Evolutionary conservation across 2,888 invertebrate genomes (phyloP).

Genomic region (Yponomeuta sedellus): DNA sequence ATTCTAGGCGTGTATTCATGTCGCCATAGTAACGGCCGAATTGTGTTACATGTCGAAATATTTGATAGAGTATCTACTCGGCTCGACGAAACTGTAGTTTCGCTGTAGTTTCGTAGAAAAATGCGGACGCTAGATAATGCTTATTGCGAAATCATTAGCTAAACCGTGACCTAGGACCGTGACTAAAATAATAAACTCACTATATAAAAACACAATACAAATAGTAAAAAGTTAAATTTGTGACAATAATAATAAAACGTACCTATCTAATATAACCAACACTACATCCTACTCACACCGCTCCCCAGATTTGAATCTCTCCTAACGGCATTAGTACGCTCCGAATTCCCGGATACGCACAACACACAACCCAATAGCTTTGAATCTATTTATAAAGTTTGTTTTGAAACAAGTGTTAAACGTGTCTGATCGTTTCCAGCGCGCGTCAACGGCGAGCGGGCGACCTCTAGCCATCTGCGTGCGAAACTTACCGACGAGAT

Average conservation of each 20-base stretch:
- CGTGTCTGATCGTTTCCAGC: conserved; percentile 43
- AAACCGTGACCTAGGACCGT: background rate
- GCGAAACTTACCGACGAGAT: conserved; percentile 91
- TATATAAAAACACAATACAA: background rate
- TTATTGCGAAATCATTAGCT: background rate
- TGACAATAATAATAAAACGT: background rate
- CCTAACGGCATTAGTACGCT: background rate
- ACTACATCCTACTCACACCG: background rate
- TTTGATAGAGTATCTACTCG: too few species aligned
- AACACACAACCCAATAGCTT: conserved; percentile 10
- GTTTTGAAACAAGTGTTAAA: conserved; percentile 12
- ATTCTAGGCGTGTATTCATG: too few species aligned
- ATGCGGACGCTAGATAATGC: background rate
- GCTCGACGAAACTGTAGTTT: too few species aligned
- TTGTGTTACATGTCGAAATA: too few species aligned
- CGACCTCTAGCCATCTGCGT: conserved; percentile 93
- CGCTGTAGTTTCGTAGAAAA: too few species aligned
- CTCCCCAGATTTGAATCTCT: background rate
- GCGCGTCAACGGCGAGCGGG: conserved; percentile 78
- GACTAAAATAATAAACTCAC: background rate
- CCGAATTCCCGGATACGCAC: conserved; percentile 11
- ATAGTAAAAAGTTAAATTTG: background rate
- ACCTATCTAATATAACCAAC: background rate
- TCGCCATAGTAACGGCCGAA: too few species aligned
- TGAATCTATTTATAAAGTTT: conserved; percentile 10